Percentiles rank a stretch among this genome's conserved stretches.
Evolutionary conservation across 2,113 vertebrate genomes (phyloP).

Genomic region (Antigone vipio): DNA sequence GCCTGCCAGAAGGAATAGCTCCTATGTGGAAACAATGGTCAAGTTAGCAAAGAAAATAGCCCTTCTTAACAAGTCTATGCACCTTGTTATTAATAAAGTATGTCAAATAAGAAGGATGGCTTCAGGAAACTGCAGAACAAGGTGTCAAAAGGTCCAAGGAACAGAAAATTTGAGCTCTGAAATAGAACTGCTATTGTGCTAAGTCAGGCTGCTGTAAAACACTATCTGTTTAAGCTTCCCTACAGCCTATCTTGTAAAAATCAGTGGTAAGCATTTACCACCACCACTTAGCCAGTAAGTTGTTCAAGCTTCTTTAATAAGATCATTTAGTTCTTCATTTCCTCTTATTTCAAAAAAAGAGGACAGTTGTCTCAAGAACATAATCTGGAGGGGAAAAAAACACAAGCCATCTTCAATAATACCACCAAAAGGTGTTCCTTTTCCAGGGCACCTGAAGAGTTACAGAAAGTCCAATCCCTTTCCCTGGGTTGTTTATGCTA

Average conservation of each 20-base stretch:
- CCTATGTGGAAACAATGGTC: background rate
- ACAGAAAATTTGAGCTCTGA: background rate
- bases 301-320: background rate
- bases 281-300: background rate
- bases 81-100: background rate
- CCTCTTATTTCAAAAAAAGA: background rate
- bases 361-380: background rate
- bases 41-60: background rate
- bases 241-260: background rate
- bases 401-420: background rate
- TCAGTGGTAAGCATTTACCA: background rate
- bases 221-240: background rate
- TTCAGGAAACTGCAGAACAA: background rate
- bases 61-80: background rate
- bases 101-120: background rate
- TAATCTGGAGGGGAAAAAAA: background rate
- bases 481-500: fast-evolving
- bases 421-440: background rate
- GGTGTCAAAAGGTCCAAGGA: background rate
- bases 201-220: background rate
- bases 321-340: background rate
- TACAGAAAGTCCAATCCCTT: background rate
- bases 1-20: background rate
- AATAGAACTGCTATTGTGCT: background rate
- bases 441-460: background rate